Conservation (phyloP, 1,140 invertebrate species). For the Brachionus asplanchnoidis region DNA sequence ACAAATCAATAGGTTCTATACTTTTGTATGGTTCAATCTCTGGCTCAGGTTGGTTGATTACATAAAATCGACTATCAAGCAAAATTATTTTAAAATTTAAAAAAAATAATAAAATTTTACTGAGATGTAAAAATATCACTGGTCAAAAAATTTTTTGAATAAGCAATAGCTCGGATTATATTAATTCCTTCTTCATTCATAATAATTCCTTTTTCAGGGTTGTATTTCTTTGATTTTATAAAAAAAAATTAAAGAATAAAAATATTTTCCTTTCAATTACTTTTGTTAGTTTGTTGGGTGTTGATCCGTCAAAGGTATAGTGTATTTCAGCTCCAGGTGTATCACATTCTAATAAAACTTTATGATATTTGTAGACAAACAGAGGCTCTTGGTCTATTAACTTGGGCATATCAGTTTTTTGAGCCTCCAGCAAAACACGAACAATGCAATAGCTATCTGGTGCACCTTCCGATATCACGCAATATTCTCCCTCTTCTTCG, state of each 20-base stretch:
- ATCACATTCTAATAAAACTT: conserved; percentile 46
- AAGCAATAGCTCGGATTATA: conserved; percentile 53
- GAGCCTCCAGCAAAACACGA: neutral
- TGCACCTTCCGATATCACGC: conserved; percentile 54
- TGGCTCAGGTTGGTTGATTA: conserved; percentile 44
- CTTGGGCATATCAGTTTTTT: conserved; percentile 47
- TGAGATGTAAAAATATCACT: conserved; percentile 54
- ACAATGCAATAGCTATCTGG: conserved; percentile 46
- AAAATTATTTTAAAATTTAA: neutral
- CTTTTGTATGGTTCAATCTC: neutral
- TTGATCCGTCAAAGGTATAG: conserved; percentile 53
- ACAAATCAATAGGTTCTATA: conserved; percentile 42
- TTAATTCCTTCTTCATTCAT: conserved; percentile 49
- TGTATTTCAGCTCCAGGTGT: conserved; percentile 50
- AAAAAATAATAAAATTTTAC: conserved; percentile 44
- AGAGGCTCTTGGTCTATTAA: conserved; percentile 45
- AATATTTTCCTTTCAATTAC: neutral
- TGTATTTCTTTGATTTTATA: conserved; percentile 48
- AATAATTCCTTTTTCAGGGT: conserved; percentile 49
- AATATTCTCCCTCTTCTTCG: conserved; percentile 52
- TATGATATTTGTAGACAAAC: conserved; percentile 47
- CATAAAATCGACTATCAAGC: conserved; percentile 48
- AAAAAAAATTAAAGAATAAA: conserved; percentile 1
- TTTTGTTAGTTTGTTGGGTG: conserved; percentile 44
- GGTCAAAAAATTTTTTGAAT: conserved; percentile 47